Conservation (phyloP, 2,797 vertebrate species). For the Microhierax caerulescens region DNA sequence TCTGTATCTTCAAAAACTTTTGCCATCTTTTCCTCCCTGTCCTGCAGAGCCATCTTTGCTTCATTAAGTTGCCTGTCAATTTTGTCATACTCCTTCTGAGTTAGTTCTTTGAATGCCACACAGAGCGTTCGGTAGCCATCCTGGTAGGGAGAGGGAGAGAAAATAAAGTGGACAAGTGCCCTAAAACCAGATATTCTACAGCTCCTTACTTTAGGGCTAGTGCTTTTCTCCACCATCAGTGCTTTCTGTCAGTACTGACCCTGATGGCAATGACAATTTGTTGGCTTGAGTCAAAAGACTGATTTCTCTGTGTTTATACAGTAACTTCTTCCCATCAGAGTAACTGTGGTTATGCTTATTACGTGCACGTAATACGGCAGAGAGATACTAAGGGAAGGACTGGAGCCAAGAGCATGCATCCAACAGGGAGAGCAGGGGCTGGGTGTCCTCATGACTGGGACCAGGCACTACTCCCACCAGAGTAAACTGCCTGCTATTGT, state of each 20-base stretch:
- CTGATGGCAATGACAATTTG: not conserved
- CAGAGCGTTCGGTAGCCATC: slow-evolving; percentile 95
- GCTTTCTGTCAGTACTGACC: not conserved
- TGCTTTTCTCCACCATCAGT: not conserved
- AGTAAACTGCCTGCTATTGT: not conserved
- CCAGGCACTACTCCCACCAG: not conserved
- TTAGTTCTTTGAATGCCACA: slow-evolving; percentile 90
- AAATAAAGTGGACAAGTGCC: not conserved
- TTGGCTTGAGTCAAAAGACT: not conserved
- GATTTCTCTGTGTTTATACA: not conserved
- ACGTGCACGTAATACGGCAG: rapidly evolving
- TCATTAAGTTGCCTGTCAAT: slow-evolving; percentile 83
- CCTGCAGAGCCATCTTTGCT: slow-evolving; percentile 90
- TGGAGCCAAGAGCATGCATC: rapidly evolving
- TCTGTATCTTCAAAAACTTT: slow-evolving; percentile 92
- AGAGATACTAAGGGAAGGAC: not conserved
- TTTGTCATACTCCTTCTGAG: slow-evolving; percentile 80
- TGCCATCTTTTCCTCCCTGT: slow-evolving; percentile 91
- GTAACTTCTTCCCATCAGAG: not conserved
- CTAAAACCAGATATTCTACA: not conserved
- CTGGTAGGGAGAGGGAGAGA: slow-evolving; percentile 57
- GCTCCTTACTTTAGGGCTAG: not conserved
- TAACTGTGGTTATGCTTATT: not conserved
- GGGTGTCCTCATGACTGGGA: rapidly evolving
- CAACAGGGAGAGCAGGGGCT: not conserved